Conservation (phyloP, 2,113 vertebrate genomes). For the Mugil cephalus region DNA sequence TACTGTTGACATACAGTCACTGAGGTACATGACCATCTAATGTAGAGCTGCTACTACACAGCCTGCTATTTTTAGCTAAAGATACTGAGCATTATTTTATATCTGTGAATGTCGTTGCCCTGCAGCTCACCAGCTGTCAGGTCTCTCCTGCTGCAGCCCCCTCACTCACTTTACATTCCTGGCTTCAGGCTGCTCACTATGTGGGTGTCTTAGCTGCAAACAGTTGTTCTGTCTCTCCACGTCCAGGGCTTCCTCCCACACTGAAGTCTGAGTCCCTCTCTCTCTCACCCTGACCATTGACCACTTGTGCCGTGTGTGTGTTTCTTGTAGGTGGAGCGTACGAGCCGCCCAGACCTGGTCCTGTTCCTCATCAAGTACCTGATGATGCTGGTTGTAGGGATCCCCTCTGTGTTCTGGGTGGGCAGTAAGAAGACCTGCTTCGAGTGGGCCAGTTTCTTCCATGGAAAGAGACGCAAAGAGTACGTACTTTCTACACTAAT, state of each 20-base stretch:
- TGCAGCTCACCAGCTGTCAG: neutral
- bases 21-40: neutral
- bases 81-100: no score
- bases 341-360: conserved; percentile 91
- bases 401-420: conserved; percentile 98
- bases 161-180: neutral
- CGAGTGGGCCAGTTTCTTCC: conserved; percentile 98
- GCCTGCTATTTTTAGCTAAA: neutral
- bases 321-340: conserved; percentile 87
- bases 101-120: neutral
- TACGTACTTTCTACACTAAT: conserved; percentile 73
- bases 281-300: neutral
- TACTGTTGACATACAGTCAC: neutral
- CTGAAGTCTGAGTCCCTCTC: neutral
- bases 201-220: neutral
- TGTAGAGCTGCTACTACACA: no score
- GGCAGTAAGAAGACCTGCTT: conserved; percentile 99
- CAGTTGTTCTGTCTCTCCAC: neutral
- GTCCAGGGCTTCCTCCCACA: neutral
- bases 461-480: conserved; percentile 95
- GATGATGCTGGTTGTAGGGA: conserved; percentile 96
- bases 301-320: conserved; percentile 1
- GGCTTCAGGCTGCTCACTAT: neutral
- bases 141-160: neutral
- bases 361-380: conserved; percentile 96